phyloP scores from a whole-genome alignment of 2,113 vertebrate species.

The Typhlomys cinereus region DNA sequence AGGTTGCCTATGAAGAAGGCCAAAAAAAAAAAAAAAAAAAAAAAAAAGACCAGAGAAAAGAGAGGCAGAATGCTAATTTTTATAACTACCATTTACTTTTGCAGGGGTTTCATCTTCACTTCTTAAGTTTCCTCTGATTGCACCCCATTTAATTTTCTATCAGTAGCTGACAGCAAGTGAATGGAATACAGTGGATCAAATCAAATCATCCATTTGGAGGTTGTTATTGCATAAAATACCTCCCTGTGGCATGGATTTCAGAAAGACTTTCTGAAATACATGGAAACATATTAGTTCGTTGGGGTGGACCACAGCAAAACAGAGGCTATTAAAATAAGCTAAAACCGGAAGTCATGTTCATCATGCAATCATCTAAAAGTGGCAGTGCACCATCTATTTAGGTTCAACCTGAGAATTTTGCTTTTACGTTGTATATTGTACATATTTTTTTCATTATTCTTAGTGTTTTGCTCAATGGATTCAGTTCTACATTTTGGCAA shows the following conservation, averaged over 20 bases:
- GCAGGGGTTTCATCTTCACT: neutral
- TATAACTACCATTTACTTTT: neutral
- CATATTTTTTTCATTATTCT: neutral
- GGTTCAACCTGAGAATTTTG: neutral
- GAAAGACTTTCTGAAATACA: constrained; percentile 1
- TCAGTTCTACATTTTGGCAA: neutral
- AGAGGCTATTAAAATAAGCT: neutral
- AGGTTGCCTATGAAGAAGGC: constrained; percentile 41
- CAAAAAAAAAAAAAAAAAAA: constrained; percentile 47
- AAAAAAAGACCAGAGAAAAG: constrained; percentile 7
- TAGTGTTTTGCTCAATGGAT: neutral
- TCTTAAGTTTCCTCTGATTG: constrained; percentile 25
- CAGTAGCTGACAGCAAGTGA: neutral
- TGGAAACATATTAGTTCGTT: neutral
- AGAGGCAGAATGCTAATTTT: neutral
- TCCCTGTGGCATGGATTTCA: neutral
- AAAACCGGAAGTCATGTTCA: neutral
- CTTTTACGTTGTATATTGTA: neutral
- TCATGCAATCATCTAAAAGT: neutral
- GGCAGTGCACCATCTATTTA: neutral
- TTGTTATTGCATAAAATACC: neutral
- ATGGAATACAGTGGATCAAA: neutral
- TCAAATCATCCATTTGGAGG: neutral
- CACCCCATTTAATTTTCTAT: neutral
- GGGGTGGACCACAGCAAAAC: neutral